Percentiles rank a stretch among this genome's conserved stretches.
phyloP scores from a whole-genome alignment of 2,888 invertebrate genomes.

The Pyrrhosoma nymphula region DNA sequence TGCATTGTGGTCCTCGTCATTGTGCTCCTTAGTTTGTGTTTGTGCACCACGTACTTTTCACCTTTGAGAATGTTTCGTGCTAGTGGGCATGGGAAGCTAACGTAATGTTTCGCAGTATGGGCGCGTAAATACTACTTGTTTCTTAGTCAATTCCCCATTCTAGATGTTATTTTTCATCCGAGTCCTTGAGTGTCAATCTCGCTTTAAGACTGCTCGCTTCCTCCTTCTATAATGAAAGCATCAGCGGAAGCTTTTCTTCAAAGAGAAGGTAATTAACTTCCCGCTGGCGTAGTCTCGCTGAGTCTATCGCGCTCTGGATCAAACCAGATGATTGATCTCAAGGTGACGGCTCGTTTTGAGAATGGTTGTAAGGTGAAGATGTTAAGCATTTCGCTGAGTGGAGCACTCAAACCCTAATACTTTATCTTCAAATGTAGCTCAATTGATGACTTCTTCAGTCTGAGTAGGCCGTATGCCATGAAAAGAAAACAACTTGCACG shows the following conservation, averaged over 20 bases:
- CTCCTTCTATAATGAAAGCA: background rate
- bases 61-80: too few relatives aligned
- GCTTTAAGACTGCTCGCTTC: background rate
- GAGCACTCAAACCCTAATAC: background rate
- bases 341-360: background rate
- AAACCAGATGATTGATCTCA: background rate
- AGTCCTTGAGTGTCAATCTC: background rate
- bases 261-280: background rate
- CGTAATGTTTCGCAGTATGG: too few relatives aligned
- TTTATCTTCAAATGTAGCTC: too few relatives aligned
- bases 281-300: background rate
- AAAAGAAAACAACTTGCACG: too few relatives aligned
- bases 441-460: too few relatives aligned
- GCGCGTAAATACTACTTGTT: too few relatives aligned
- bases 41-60: too few relatives aligned
- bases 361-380: slow-evolving; percentile 9
- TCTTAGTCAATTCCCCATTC: background rate
- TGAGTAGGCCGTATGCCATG: too few relatives aligned
- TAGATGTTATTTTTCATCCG: background rate
- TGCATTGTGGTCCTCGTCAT: too few relatives aligned
- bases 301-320: background rate
- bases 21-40: too few relatives aligned
- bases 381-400: background rate
- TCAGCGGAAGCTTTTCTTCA: background rate
- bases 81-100: too few relatives aligned